Evolutionary conservation across 2,113 vertebrate genomes (phyloP), one percentile per base, ranked within the genome.

Genomic region (Sinocyclocheilus rhinocerous): DNA sequence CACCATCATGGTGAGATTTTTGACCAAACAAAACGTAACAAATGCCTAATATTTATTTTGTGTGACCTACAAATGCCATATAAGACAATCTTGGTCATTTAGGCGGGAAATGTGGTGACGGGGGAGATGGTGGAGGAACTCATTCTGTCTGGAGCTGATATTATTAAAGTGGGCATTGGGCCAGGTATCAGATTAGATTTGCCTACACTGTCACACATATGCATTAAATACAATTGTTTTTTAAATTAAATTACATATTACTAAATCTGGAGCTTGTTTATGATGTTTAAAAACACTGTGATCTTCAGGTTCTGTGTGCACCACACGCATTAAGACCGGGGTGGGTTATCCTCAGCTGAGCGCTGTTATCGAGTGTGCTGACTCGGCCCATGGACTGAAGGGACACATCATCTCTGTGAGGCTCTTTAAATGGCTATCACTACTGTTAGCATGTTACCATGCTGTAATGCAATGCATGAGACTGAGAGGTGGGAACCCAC

Each of bases 71-170:
- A 57, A 33, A 16, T 73, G 26, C 36, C 61, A 20, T 52, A 20
- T 42, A 55, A 29, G 63, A 52, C 4, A 52, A 22, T 52, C 65
- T 26, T 75, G 52, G 84, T 59, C 4, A 6, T 86, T 82, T 15
- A 99, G 98, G 98, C 98, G 82, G 98, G 98, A 26, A 99, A 99
- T 1, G 98, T 99, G 91, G 98, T 99, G 69, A 99, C 98, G 0
- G 98, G 98, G 67, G 98, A 99, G 93, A 99, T 99, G 98, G 98
- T 99, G 83, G 98, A 99, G 89, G 98, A 99, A 88, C 97, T 99
- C 67, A 97, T 99, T 92, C 96, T 99, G 76, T 96, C 97, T 0
- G 98, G 98, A 77, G 98, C 98, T 85, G 98, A 99, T 91, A 97
- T 99, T 88, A 98, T 99, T 91, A 99, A 99, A 98, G 98, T 99